Evolutionary conservation across 2,113 vertebrate species (phyloP).

Genomic region (Calypte anna): DNA sequence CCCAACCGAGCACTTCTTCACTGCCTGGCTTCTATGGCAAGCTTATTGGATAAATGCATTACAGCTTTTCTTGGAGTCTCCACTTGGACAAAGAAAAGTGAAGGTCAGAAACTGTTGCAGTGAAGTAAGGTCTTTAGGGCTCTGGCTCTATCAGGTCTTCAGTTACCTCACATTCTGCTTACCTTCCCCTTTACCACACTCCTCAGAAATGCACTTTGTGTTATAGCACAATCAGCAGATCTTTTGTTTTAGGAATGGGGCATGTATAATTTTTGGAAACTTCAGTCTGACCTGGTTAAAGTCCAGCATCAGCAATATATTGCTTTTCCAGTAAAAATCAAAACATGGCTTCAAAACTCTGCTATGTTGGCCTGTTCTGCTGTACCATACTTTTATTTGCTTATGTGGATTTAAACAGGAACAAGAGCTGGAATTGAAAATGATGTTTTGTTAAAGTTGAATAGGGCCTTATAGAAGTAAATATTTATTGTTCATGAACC

Average conservation of each 20-base stretch:
- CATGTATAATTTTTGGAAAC: not conserved
- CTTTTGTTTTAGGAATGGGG: not conserved
- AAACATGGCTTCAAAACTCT: not conserved
- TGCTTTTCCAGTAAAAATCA: slow-evolving; percentile 15
- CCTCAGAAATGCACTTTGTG: not conserved
- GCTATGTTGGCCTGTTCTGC: not conserved
- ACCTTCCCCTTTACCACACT: not conserved
- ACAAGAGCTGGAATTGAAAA: slow-evolving; percentile 15
- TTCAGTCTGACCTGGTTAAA: not conserved
- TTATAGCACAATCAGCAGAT: not conserved
- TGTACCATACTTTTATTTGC: not conserved
- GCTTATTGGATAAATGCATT: not conserved
- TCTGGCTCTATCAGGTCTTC: not conserved
- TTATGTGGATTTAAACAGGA: not conserved
- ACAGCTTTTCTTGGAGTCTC: not conserved
- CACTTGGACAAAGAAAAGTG: not conserved
- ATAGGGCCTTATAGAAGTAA: slow-evolving; percentile 26
- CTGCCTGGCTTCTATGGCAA: not conserved
- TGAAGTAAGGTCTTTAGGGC: not conserved
- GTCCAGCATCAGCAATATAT: not conserved
- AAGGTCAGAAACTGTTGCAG: not conserved
- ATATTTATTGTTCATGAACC: not conserved
- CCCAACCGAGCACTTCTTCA: not conserved
- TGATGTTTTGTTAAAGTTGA: slow-evolving; percentile 28
- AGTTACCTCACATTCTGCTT: not conserved